Evolutionary conservation across 1,140 invertebrate species (phyloP).

Genomic region (Luehdorfia chinensis): DNA sequence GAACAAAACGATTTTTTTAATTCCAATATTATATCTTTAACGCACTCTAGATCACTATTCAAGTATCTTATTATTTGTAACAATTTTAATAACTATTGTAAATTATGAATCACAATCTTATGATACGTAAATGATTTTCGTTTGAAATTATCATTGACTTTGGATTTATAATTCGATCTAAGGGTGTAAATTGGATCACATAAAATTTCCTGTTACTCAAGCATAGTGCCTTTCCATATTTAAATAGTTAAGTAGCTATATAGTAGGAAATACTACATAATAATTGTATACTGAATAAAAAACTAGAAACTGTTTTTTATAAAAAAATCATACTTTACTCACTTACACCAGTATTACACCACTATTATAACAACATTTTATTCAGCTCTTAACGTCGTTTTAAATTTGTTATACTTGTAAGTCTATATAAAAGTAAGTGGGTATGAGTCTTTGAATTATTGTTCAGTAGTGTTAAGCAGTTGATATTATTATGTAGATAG

Average conservation of each 20-base stretch:
- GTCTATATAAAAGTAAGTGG: slow-evolving; percentile 14
- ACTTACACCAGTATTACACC: slow-evolving; percentile 20
- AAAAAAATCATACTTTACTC: slow-evolving; percentile 23
- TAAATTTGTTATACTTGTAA: slow-evolving; percentile 37
- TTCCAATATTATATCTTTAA: too few species aligned
- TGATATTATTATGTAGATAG: slow-evolving; percentile 43
- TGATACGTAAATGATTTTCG: too few species aligned
- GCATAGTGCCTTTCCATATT: slow-evolving; percentile 68
- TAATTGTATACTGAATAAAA: slow-evolving; percentile 24
- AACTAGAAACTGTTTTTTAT: slow-evolving; percentile 19
- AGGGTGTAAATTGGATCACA: slow-evolving; percentile 33
- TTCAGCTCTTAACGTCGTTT: slow-evolving; percentile 32
- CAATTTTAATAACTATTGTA: slow-evolving; percentile 2
- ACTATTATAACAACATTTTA: slow-evolving; percentile 17
- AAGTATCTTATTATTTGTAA: background rate
- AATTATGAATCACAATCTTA: background rate
- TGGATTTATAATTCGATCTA: slow-evolving; percentile 34
- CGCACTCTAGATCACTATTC: background rate
- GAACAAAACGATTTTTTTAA: background rate
- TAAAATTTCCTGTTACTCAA: slow-evolving; percentile 45
- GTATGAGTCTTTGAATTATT: slow-evolving; percentile 38
- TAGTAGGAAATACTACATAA: slow-evolving; percentile 37
- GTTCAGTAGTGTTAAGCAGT: slow-evolving; percentile 34
- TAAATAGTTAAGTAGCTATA: slow-evolving; percentile 40
- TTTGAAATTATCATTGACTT: too few species aligned